Percentiles rank a stretch among this genome's conserved stretches.
phyloP scores from a whole-genome alignment of 2,888 invertebrate species.

The Hypomecis atomaria region DNA sequence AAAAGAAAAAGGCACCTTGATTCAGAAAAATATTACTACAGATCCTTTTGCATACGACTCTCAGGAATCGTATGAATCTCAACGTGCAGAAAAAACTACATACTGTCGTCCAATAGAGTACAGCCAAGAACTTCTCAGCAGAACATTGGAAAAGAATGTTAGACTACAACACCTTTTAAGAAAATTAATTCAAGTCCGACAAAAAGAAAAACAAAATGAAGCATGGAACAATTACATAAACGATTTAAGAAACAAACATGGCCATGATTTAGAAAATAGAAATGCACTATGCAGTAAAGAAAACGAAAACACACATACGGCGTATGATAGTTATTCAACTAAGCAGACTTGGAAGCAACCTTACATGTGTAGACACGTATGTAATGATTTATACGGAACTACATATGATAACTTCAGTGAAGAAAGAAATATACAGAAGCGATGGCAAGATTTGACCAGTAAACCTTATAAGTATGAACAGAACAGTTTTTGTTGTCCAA shows the following conservation, averaged over 20 bases:
- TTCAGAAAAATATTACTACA: conserved; percentile 1
- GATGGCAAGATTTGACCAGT: conserved; percentile 2
- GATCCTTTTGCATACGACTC: background rate
- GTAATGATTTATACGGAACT: conserved; percentile 50
- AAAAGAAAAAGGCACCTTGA: conserved; percentile 3
- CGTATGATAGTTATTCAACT: conserved; percentile 50
- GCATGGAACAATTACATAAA: conserved; percentile 71
- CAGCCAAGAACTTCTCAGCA: conserved; percentile 56
- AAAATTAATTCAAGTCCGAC: conserved; percentile 55
- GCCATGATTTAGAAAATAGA: conserved; percentile 7
- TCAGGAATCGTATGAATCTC: conserved; percentile 25
- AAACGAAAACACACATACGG: conserved; percentile 19
- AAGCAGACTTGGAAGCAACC: conserved; percentile 43
- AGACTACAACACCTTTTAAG: conserved; percentile 59
- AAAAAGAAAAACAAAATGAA: conserved; percentile 60
- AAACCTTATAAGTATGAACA: conserved; percentile 37
- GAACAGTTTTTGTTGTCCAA: conserved; percentile 55
- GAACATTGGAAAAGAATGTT: conserved; percentile 59
- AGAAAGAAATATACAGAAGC: background rate
- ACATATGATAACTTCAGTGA: conserved; percentile 19
- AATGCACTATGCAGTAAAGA: conserved; percentile 29
- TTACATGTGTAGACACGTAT: conserved; percentile 47
- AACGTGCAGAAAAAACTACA: conserved; percentile 57
- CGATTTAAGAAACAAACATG: conserved; percentile 61
- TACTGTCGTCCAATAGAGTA: conserved; percentile 58